Percentiles rank a stretch among this genome's conserved stretches.
Evolutionary conservation across 2,888 invertebrate species (phyloP).

Genomic region (Calameuta pallipes): DNA sequence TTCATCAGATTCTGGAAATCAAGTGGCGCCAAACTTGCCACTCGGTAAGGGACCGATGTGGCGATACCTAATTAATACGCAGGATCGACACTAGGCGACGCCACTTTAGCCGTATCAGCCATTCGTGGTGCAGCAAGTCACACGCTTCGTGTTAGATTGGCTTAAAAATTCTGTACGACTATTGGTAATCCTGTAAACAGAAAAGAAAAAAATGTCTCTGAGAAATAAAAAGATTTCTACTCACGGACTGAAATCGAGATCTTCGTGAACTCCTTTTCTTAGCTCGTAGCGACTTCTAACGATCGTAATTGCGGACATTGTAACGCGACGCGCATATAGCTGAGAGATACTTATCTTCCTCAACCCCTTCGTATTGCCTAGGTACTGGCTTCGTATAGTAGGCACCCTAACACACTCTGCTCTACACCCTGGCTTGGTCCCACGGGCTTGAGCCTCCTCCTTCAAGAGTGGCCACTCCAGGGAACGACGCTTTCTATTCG

Average conservation of each 20-base stretch:
- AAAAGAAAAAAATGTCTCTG: not conserved
- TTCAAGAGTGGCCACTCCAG: slow-evolving; percentile 48
- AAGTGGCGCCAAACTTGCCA: not conserved
- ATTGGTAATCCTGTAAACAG: not conserved
- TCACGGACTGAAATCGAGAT: not conserved
- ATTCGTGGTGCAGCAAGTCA: not conserved
- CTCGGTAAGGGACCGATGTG: slow-evolving; percentile 1
- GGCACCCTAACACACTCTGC: not conserved
- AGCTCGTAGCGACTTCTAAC: slow-evolving; percentile 13
- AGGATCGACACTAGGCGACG: not conserved
- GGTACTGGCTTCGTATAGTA: not conserved
- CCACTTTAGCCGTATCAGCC: not conserved
- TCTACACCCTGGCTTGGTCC: not conserved
- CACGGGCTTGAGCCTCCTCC: slow-evolving; percentile 8
- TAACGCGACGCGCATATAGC: slow-evolving; percentile 2
- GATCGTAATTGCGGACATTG: slow-evolving; percentile 30
- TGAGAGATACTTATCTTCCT: slow-evolving; percentile 13
- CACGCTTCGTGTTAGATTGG: not conserved
- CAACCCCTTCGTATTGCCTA: slow-evolving; percentile 1
- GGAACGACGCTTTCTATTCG: slow-evolving; percentile 50
- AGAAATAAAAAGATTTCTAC: not conserved
- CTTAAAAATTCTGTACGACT: not conserved
- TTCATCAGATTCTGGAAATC: not conserved
- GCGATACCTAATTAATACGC: not conserved
- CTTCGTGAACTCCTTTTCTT: not conserved